Conservation (phyloP, 2,888 invertebrate species). For the Hypolimnas misippus region DNA sequence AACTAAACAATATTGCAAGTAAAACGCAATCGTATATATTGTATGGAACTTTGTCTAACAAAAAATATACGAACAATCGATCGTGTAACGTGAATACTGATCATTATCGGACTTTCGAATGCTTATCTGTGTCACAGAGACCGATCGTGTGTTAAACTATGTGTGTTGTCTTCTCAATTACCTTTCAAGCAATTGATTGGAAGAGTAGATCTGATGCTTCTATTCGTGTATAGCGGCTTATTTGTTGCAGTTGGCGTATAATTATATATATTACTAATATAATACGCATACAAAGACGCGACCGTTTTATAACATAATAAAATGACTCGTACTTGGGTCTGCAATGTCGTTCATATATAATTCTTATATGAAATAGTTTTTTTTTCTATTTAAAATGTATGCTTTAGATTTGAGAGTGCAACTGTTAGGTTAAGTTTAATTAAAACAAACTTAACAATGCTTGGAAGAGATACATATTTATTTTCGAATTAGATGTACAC, state of each 20-base stretch:
- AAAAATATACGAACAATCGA: conserved; percentile 73
- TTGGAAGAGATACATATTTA: no score
- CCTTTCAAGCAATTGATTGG: conserved; percentile 42
- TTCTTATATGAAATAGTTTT: no score
- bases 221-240: background rate
- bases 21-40: conserved; percentile 78
- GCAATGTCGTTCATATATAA: no score
- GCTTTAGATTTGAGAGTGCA: no score
- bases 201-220: background rate
- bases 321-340: no score
- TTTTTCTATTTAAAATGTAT: no score
- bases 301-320: no score
- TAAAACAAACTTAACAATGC: no score
- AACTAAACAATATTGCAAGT: conserved; percentile 69
- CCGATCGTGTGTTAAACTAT: conserved; percentile 69
- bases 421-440: no score
- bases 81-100: conserved; percentile 77
- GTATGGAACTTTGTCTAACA: conserved; percentile 47
- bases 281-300: no score
- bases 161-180: conserved; percentile 74
- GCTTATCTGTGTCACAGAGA: conserved; percentile 73
- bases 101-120: conserved; percentile 74
- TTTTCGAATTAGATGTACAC: no score
- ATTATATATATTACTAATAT: background rate
- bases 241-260: background rate